Evolutionary conservation across 2,113 vertebrate genomes (phyloP).

Genomic region (Echinops telfairi): DNA sequence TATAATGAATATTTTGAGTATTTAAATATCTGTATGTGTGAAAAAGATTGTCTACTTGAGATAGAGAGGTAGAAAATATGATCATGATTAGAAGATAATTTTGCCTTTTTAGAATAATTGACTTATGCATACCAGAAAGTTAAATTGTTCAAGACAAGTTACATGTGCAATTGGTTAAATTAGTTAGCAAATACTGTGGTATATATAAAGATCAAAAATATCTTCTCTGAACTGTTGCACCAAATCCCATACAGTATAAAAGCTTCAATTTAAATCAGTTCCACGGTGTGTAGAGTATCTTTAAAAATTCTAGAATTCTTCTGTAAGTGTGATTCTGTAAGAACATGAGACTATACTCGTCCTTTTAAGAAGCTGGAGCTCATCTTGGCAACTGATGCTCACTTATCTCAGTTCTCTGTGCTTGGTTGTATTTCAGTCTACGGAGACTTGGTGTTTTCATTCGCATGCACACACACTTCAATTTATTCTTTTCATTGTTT

Average conservation of each 20-base stretch:
- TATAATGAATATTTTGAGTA: constrained; percentile 53
- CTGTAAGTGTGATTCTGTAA: too few species aligned
- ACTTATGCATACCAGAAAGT: background rate
- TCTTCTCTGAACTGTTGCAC: background rate
- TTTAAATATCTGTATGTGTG: constrained; percentile 7
- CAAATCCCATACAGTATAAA: background rate
- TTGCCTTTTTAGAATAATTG: background rate
- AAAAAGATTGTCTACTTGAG: constrained; percentile 28
- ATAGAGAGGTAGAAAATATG: background rate
- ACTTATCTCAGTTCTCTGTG: background rate
- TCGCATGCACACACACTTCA: background rate
- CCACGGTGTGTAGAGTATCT: background rate
- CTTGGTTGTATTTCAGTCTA: background rate
- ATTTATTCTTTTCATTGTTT: background rate
- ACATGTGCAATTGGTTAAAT: background rate
- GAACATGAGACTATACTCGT: too few species aligned
- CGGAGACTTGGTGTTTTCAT: background rate
- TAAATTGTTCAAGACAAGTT: background rate
- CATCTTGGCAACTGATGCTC: background rate
- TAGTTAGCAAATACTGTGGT: background rate
- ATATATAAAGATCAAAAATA: background rate
- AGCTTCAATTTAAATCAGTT: background rate
- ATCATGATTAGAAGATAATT: constrained; percentile 42
- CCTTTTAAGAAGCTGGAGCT: background rate
- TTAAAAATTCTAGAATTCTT: too few species aligned